Percentiles rank a stretch among this genome's conserved stretches.
Evolutionary conservation across 1,140 invertebrate species (phyloP).

Genomic region (Pseudomyrmex pallidus): DNA sequence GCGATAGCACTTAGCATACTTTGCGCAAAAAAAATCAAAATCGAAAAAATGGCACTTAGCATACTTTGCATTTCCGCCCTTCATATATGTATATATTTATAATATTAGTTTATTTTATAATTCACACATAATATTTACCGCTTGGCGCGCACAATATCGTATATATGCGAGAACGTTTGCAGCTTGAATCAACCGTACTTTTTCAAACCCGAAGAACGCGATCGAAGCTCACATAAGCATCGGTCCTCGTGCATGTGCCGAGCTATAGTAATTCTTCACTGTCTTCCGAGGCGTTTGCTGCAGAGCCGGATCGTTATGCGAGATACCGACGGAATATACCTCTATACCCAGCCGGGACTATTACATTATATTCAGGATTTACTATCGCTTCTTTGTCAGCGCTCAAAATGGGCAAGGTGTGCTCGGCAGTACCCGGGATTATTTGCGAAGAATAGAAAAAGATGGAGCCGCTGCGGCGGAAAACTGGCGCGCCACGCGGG

Average conservation of each 20-base stretch:
- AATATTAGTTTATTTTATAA: neutral
- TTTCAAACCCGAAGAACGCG: neutral
- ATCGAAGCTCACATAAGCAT: conserved; percentile 14
- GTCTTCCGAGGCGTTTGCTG: conserved; percentile 63
- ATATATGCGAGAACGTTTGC: neutral
- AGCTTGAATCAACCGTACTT: neutral
- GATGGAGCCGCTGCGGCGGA: conserved; percentile 15
- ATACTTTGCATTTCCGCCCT: no score
- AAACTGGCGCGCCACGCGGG: conserved; percentile 12
- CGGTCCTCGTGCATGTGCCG: neutral
- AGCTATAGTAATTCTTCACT: conserved; percentile 65
- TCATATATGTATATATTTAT: neutral
- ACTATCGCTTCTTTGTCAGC: conserved; percentile 70
- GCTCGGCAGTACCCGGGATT: conserved; percentile 37
- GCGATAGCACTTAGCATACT: no score
- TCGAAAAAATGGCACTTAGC: no score
- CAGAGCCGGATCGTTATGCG: conserved; percentile 65
- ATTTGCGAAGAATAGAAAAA: conserved; percentile 57
- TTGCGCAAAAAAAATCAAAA: no score
- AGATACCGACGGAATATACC: conserved; percentile 53
- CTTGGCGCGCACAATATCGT: neutral
- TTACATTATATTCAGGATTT: conserved; percentile 74
- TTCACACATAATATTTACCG: neutral
- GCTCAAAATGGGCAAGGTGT: conserved; percentile 63
- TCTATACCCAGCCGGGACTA: conserved; percentile 48